Evolutionary conservation across 1,140 invertebrate genomes (phyloP), one percentile per base, ranked within the genome.

Genomic region (Drosophila novamexicana): DNA sequence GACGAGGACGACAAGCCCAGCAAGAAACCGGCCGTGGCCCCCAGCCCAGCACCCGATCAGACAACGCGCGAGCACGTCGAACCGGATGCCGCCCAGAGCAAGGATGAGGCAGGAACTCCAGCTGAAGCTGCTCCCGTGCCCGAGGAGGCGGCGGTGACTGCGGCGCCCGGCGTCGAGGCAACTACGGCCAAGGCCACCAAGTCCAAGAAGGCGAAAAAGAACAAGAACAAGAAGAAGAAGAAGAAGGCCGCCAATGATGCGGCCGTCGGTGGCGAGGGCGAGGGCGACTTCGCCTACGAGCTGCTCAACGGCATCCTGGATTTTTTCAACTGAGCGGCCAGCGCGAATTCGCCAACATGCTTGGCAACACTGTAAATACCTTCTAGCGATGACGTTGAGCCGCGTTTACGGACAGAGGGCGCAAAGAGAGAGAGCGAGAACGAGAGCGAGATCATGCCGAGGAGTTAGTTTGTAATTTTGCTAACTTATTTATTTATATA

Each of bases 301-400:
- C 53, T 92, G 8, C 73, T 92, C 40, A 92, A 91, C n/a, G 91
- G 91, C 36, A 83, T 92, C 8, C 75, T 92, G 72, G 91, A 91
- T 84, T 92, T 92, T 83, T 92, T 92, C 81, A 91, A 92, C 53
- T 92, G 68, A 90, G 83, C 81, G 73, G 76, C 81, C 81, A 88
- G 66, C 81, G 76, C 32, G 80, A 86, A 53, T 75, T 88, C 76
- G 85, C 83, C 79, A 85, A 86, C 56, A 91, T 85, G 90, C 58
- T 80, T 53, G 86, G 81, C 62, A 91, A 90, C 77, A 81, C 84
- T 92, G 91, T 92, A 92, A 92, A 92, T 92, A 92, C 84, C 47
- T 42, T 91, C 58, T 90, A 85, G 76, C 64, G 76, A 18, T 18
- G 18, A 57, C 78, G 70, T 58, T 74, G 77, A 84, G 67, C 69